Evolutionary conservation across 1,140 invertebrate species (phyloP), one percentile per base, ranked within the genome.

Genomic region (Xylocopa sonorina): DNA sequence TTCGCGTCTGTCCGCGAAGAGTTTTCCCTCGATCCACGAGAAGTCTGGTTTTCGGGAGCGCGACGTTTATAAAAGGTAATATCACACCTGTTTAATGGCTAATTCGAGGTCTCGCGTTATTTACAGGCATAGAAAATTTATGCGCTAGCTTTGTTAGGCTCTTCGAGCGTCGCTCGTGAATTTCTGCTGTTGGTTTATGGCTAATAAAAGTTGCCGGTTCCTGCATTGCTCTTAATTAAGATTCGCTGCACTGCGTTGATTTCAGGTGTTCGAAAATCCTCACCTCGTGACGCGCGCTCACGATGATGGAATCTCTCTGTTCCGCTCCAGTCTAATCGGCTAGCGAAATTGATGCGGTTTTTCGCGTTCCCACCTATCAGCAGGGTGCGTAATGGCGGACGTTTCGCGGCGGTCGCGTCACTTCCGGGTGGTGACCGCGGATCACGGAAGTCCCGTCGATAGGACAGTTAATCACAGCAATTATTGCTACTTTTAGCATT

Each of bases 391-490:
- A 53, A 77, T 69, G 51, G 48, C 16, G 16, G n/a, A 29, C 24
- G 57, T 34, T 62, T 16, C 24, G 18, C 21, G 48, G 77, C 29
- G 77, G 58, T 38, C 29, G 29, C 38, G 48, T 34, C 77, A 64
- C 69, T 78, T 63, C 48, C 34, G 48, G 34, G 12, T 10, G 41
- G 41, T 18, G 29, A 68, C 57, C 77, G 48, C 68, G 58, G 46
- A 38, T 77, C 58, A 46, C 66, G 53, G 21, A 34, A 63, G 64
- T 73, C 64, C 64, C 48, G 29, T 62, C 53, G 60, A 73, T 71
- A 63, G 77, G 62, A 21, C 68, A 78, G 77, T 78, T 78, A 78
- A 78, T 78, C 68, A 63, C 34, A 55, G 68, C 77, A 78, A 72
- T 78, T 78, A 78, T 55, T 27, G 58, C 50, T 78, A 78, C 77